Conservation (phyloP, 2,113 vertebrate genomes). For the Alethe castanea region DNA sequence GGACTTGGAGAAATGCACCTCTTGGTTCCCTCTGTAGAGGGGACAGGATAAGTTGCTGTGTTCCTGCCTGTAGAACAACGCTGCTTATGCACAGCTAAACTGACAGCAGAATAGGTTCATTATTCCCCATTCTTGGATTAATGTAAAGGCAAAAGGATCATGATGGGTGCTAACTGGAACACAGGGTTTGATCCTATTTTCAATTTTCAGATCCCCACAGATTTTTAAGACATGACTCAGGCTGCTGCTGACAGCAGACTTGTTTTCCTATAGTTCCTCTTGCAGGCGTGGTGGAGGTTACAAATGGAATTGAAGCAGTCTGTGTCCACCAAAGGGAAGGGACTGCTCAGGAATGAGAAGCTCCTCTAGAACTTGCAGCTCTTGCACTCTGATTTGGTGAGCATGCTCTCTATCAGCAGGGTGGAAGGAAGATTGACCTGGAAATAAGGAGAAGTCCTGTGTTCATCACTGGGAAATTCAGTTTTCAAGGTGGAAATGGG, state of each 20-base stretch:
- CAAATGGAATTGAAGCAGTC: accelerated
- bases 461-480: background rate
- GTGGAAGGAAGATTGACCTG: background rate
- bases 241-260: background rate
- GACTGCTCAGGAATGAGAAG: background rate
- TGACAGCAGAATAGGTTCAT: background rate
- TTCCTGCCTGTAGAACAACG: background rate
- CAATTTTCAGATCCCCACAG: background rate
- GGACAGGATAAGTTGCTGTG: background rate
- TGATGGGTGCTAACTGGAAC: background rate
- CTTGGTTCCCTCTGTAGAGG: background rate
- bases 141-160: background rate
- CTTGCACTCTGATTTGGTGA: background rate
- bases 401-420: background rate
- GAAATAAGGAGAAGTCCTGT: background rate
- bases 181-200: background rate
- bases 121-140: background rate
- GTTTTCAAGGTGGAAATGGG: background rate
- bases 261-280: background rate
- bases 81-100: background rate
- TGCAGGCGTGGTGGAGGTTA: background rate
- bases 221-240: background rate
- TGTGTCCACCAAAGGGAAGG: background rate
- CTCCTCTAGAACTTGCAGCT: background rate
- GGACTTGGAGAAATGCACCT: background rate